Evolutionary conservation across 2,797 vertebrate species (phyloP), one percentile per base, ranked within the genome.

Genomic region (Trachurus trachurus): DNA sequence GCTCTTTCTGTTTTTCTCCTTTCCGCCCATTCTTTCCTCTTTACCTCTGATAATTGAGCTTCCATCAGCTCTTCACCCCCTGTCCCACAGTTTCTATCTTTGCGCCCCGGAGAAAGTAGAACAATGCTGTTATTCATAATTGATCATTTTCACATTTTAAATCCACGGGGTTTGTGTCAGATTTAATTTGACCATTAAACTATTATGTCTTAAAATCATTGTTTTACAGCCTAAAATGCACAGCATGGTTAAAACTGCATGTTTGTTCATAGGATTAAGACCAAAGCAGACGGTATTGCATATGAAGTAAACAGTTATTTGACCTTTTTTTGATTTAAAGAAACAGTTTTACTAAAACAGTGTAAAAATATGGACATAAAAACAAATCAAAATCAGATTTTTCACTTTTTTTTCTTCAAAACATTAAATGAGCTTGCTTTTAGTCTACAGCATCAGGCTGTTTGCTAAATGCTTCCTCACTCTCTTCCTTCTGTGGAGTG

Each of bases 1-100:
- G 5, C 60, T 39, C 49, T 40, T 74, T 66, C 37, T 44, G 34
- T 49, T 64, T 56, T 69, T 34, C n/a, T 40, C 54, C 50, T 76
- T 13, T 50, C n/a, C 40, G 9, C 61, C 59, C 3, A 9, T 59
- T 44, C 19, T n/a, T 52, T 9, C 7, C 26, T 19, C 15, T 63
- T 40, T 47, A 69, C 1, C 42, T 39, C 69, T 42, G 9, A 39
- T 31, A 45, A 56, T 34, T 57, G 19, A 57, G 9, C 19, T 31
- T 59, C 16, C 29, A 15, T 17, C n/a, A 47, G 29, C 13, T 40
- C 39, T 22, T 66, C 10, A 11, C 57, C 17, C 45, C 31, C 8
- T 56, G 21, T 54, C 17, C 47, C 29, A 42, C 60, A 11, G 22
- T 45, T 42, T 65, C 74, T 42, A 64, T 16, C 45, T 42, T 2